Evolutionary conservation across 2,797 vertebrate genomes (phyloP).

Genomic region (Eremophila alpestris): DNA sequence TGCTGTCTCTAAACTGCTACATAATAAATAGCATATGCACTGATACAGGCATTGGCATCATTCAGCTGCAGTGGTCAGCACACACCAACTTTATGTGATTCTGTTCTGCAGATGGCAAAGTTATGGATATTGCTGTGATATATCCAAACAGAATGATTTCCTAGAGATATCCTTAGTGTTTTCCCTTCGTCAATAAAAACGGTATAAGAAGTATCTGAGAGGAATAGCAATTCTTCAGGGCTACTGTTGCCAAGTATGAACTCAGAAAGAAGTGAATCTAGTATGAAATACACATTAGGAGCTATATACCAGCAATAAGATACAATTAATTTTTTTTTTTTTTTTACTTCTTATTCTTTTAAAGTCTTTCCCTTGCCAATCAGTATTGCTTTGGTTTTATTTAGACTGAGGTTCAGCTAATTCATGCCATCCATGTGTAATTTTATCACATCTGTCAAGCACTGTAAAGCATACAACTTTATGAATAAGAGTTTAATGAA

Average conservation of each 20-base stretch:
- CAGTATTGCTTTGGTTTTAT: background rate
- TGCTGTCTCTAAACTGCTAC: background rate
- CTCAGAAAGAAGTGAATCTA: background rate
- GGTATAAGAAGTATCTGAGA: background rate
- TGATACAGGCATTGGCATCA: background rate
- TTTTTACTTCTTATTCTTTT: background rate
- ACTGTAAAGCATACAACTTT: background rate
- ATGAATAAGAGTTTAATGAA: background rate
- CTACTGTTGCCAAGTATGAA: background rate
- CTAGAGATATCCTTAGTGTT: background rate
- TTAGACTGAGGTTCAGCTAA: background rate
- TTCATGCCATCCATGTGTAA: background rate
- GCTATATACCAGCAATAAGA: background rate
- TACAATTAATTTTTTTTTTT: no score
- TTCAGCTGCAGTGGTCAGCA: background rate
- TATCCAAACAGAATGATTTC: background rate
- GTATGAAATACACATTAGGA: background rate
- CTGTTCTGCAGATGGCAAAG: background rate
- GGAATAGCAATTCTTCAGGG: background rate
- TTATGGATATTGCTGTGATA: background rate
- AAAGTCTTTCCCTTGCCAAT: background rate
- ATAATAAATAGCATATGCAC: background rate
- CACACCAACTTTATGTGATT: background rate
- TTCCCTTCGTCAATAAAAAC: background rate
- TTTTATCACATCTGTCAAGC: background rate